Evolutionary conservation across 2,797 vertebrate genomes (phyloP), one percentile per base, ranked within the genome.

Genomic region (Gastrophryne carolinensis): DNA sequence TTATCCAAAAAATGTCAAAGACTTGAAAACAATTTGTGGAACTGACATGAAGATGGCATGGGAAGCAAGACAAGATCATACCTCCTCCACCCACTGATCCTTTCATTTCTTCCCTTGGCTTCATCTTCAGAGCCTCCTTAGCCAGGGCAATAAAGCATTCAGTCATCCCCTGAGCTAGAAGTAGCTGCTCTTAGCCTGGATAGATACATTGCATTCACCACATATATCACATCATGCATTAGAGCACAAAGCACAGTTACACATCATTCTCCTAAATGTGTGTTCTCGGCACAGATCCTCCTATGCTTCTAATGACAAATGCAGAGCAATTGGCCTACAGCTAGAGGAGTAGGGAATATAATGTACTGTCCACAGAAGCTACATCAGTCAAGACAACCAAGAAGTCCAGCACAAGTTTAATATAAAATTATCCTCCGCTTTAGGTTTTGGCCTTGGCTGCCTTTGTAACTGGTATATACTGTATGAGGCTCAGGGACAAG

Each of bases 21-120:
- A 68, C 60, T 72, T 71, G 50, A 72, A 65, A 78, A 66, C 75
- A 78, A 78, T 78, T 78, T 72, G 68, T 65, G 61, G 72, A 64
- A 39, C 32, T 65, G 75, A 77, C 67, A 30, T 47, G 27, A 23
- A 71, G 60, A 58, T 78, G 75, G 75, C 75, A 78, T 65, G 30
- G 58, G 37, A 78, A 19, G 63, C 60, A 29, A 39, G 52, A 78
- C 35, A 57, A 65, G 53, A 24, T 3, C 37, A 58, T 50, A 71
- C 65, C 50, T 49, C 39, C 34, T 57, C 60, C 60, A 29, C 75
- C 66, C 56, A 70, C 67, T 71, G 75, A 72, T 29, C 7, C 39
- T 57, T 54, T 69, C 47, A 76, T 77, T 76, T 76, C 54, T 70
- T 76, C 35, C 56, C 35, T 62, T 77, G 74, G 74, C 74, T 71